Evolutionary conservation across 2,797 vertebrate genomes (phyloP).

Genomic region (Buphagus erythrorhynchus): DNA sequence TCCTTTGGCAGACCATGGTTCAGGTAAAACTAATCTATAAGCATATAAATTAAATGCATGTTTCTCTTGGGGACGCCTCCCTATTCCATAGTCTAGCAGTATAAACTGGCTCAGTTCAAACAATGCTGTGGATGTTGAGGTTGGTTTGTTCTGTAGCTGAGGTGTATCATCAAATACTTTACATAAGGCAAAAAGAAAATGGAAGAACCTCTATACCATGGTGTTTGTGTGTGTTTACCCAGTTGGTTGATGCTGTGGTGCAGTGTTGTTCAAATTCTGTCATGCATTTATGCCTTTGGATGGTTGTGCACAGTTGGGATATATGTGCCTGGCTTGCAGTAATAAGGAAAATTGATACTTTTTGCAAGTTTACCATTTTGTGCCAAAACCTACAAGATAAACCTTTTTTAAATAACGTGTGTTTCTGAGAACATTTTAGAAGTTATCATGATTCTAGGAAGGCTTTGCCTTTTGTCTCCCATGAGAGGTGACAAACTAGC

Average conservation of each 20-base stretch:
- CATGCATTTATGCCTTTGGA: neutral
- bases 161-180: neutral
- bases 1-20: neutral
- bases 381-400: neutral
- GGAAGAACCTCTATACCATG: neutral
- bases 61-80: neutral
- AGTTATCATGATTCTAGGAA: neutral
- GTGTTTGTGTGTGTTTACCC: neutral
- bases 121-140: neutral
- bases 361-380: neutral
- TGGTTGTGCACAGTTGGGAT: neutral
- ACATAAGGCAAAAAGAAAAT: neutral
- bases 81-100: neutral
- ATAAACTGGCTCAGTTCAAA: neutral
- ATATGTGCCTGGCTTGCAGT: neutral
- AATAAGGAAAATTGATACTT: neutral
- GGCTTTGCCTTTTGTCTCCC: neutral
- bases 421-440: neutral
- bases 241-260: neutral
- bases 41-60: neutral
- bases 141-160: neutral
- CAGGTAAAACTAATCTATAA: conserved; percentile 20
- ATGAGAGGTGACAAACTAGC: neutral
- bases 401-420: neutral
- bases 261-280: neutral